These are phyloP conservation scores for Metopolophium dirhodum DNA, from an alignment of 1,140 invertebrate genomes.

Conservation along the genomic window DNA sequence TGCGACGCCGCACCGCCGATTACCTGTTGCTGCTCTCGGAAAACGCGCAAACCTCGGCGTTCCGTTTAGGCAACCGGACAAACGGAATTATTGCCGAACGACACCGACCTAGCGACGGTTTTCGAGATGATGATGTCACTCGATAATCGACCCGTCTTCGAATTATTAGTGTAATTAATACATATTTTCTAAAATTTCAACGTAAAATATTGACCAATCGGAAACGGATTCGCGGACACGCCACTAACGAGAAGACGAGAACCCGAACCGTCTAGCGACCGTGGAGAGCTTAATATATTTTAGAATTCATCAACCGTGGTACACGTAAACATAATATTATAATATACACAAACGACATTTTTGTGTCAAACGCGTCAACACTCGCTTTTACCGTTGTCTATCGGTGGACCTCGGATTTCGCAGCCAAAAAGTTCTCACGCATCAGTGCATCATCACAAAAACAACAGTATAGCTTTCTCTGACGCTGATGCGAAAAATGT, in stretches of 20 bases:
- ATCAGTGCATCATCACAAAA: not conserved
- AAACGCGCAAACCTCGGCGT: not conserved
- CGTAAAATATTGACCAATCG: not conserved
- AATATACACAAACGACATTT: not conserved
- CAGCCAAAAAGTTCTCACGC: not conserved
- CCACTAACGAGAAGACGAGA: not conserved
- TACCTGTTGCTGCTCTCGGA: not conserved
- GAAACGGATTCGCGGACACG: not conserved
- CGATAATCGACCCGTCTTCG: not conserved
- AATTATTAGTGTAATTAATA: not conserved
- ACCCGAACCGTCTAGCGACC: not conserved
- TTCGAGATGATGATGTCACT: not conserved
- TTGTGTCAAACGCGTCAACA: not conserved
- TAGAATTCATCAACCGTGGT: not conserved
- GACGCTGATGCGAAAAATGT: not conserved
- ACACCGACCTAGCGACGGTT: not conserved
- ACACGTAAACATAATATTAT: too few species aligned
- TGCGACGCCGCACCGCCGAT: too few species aligned
- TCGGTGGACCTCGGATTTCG: not conserved
- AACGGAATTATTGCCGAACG: not conserved
- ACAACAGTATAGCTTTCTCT: not conserved
- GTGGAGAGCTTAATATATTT: not conserved
- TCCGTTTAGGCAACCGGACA: conserved; percentile 5
- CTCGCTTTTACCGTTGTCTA: not conserved
- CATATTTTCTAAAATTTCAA: not conserved